Base-by-base conservation (phyloP, 2,888 invertebrate species). In the Andrena praecox region DNA sequence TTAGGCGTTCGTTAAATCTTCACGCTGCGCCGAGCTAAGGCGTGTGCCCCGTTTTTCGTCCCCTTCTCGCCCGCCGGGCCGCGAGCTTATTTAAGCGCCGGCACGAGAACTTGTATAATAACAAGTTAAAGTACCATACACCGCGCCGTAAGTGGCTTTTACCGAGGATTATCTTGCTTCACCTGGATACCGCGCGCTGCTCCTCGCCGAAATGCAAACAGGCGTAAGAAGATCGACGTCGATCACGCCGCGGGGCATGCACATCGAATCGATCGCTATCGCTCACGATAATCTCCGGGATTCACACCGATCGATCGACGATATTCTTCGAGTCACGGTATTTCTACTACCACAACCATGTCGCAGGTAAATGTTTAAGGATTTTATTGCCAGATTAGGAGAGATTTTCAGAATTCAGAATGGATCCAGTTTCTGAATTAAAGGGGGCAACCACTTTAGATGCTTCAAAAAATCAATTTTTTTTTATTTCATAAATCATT, bases 1-100 rank as follows among this genome's bases (percentile, higher is more conserved):
- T 85, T 87, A 85, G 88, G 70, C 82, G 82, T 88, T 88, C 82
- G 86, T 87, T 85, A 88, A 87, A 88, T 79, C 80, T 82, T 84
- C 77, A 78, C 75, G 80, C 63, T 63, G 77, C 68, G 63, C 20
- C 42, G 73, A 76, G 74, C 74, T 66, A 69, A 83, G 66, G 77
- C 64, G 64, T 12, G 59, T 12, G 59, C 52, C 50, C 54, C 77
- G 80, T 76, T 79, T 75, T 77, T 81, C 74, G 56, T 74, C 67
- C 63, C 81, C 71, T 63, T 56, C 80, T 67, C 73, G 63, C 73
- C 71, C 77, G 52, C 66, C 62, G 68, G 60, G 66, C 77, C 59
- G 54, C 69, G 71, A 71, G 80, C 73, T 73, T 81, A 79, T 81
- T 80, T 75, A 74, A 82, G 67, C 66, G 33, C 62, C 63, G 56